Evolutionary conservation across 1,140 invertebrate genomes (phyloP).

Genomic region (Camponotus pennsylvanicus): DNA sequence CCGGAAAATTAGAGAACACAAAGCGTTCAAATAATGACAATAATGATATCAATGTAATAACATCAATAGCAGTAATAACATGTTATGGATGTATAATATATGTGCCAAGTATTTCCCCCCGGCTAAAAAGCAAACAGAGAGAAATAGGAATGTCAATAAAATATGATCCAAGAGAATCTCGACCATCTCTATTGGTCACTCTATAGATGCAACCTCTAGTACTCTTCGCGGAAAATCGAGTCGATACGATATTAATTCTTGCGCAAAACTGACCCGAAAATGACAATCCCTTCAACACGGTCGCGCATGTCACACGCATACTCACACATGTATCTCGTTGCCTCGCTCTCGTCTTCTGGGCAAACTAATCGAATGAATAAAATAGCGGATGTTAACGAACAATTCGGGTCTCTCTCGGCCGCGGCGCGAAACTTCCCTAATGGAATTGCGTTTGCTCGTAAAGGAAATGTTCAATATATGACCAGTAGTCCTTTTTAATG

Average conservation of each 20-base stretch:
- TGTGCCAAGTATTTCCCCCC: not conserved
- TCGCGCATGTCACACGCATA: constrained; percentile 16
- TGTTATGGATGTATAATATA: not conserved
- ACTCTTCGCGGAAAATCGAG: constrained; percentile 27
- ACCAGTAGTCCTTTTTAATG: constrained; percentile 43
- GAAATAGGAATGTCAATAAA: not conserved
- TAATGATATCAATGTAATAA: not conserved
- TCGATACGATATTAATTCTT: constrained; percentile 61
- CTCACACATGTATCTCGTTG: not conserved
- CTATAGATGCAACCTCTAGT: not conserved
- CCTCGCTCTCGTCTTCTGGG: constrained; percentile 60
- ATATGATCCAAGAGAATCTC: constrained; percentile 35
- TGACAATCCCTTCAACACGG: constrained; percentile 24
- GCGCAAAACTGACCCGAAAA: constrained; percentile 35
- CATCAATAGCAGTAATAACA: not conserved
- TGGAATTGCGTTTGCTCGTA: constrained; percentile 77
- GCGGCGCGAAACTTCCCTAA: constrained; percentile 77
- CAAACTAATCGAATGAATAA: constrained; percentile 81
- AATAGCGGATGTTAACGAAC: constrained; percentile 74
- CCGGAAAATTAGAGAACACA: not conserved
- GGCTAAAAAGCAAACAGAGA: not conserved
- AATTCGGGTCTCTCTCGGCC: constrained; percentile 72
- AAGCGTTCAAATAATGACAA: not conserved
- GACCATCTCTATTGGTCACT: not conserved
- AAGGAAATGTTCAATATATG: constrained; percentile 78